phyloP scores from a whole-genome alignment of 2,113 vertebrate species.

The Equus quagga region DNA sequence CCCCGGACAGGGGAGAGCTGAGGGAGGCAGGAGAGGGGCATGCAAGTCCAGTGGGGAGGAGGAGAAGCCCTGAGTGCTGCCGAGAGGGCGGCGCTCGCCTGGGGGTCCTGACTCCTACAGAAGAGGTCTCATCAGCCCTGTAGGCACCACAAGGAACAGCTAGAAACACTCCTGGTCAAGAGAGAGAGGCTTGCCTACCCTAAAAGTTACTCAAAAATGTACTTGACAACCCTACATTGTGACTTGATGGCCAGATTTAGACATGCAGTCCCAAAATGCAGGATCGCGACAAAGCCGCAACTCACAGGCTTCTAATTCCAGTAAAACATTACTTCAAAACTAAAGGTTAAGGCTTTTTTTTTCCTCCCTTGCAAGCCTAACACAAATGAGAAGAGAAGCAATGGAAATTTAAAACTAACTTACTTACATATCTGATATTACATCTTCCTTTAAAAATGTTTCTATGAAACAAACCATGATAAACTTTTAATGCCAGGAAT shows the following conservation, averaged over 20 bases:
- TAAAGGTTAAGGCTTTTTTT: not conserved
- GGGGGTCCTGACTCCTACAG: not conserved
- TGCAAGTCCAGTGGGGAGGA: not conserved
- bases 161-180: not conserved
- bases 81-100: not conserved
- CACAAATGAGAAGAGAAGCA: not conserved
- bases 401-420: slow-evolving; percentile 28
- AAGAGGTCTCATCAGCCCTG: not conserved
- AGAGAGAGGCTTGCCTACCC: not conserved
- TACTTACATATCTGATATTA: not conserved
- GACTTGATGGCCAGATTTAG: not conserved
- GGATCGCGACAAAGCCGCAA: slow-evolving; percentile 2
- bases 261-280: not conserved
- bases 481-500: not conserved
- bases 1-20: not conserved
- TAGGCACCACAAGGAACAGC: not conserved
- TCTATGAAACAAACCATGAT: not conserved
- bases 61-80: not conserved
- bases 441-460: slow-evolving; percentile 30
- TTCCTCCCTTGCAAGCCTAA: not conserved
- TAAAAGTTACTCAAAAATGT: not conserved
- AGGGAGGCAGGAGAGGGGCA: not conserved
- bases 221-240: not conserved
- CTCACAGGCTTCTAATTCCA: slow-evolving; percentile 9
- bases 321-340: not conserved